Base-by-base conservation (phyloP, 2,888 invertebrate species). In the Argyresthia goedartella region DNA sequence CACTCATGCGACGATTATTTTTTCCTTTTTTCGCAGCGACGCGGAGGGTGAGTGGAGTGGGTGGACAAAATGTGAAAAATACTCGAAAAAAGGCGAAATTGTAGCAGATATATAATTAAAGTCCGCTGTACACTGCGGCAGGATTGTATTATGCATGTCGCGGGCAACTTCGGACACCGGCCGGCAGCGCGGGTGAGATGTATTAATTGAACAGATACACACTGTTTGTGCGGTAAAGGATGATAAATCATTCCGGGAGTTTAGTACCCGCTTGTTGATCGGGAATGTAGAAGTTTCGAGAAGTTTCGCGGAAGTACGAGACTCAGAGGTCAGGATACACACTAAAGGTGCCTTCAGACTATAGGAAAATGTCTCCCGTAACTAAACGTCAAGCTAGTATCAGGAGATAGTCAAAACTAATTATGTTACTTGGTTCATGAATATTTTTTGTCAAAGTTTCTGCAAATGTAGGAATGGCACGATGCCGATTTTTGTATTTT, bases 101-200 rank as follows among this genome's bases (percentile, higher is more conserved):
- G 86, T 85, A 84, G 84, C 86, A 86, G 85, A 86, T 86, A 86
- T 86, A 86, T 85, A 86, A 86, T 86, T 86, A 86, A 86, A 85
- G 84, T 71, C 80, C 75, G 67, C 71, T 77, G 80, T 84, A 82
- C 81, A 81, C 81, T 68, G 71, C 70, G 62, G 70, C 78, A 74
- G 43, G 49, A 41, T 85, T 86, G 84, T 85, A 81, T 85, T 84
- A 86, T 85, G 85, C 85, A 86, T 73, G 81, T 80, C 79, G 77
- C 76, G 9, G 36, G 16, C 50, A 50, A 50, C 44, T 50, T 36
- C 46, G 51, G 16, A 45, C 43, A 42, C 35, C 45, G 42, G 51
- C 44, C 42, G 34, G 60, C 58, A 61, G 65, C 63, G 63, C 63
- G 65, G 57, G 64, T 60, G 65, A 66, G 65, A 69, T 68, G 70